Conservation (phyloP, 2,113 vertebrate genomes). For the rat (Rattus norvegicus) region DNA sequence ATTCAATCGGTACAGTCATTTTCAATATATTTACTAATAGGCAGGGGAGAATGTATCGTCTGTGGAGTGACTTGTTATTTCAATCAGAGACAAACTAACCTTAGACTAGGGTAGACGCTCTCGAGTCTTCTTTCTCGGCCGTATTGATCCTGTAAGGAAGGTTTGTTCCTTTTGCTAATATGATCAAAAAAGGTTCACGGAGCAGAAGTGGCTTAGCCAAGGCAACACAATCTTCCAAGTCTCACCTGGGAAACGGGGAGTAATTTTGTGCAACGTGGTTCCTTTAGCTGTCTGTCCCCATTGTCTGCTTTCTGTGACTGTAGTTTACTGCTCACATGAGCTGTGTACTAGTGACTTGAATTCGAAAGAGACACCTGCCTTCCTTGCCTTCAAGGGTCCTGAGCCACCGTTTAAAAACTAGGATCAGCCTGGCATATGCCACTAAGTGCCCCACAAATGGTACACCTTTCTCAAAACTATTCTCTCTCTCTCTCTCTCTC, state of each 20-base stretch:
- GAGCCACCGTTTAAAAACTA: neutral
- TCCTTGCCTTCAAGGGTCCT: neutral
- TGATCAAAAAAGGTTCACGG: neutral
- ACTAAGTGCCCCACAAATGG: neutral
- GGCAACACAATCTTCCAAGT: neutral
- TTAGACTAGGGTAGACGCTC: neutral
- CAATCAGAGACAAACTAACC: neutral
- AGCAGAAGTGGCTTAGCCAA: neutral
- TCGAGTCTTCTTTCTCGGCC: neutral
- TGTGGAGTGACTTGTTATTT: neutral
- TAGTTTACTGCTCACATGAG: neutral
- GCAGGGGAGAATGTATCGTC: neutral
- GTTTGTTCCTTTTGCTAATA: neutral
- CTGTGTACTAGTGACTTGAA: too few species aligned
- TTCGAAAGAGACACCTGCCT: neutral
- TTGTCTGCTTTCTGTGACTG: neutral
- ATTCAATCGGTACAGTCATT: neutral
- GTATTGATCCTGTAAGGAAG: neutral
- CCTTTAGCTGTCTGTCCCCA: neutral
- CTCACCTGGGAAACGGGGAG: neutral
- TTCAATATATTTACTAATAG: neutral
- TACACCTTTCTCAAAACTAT: neutral
- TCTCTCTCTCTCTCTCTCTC: neutral
- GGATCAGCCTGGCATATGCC: neutral
- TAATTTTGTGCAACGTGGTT: neutral